Evolutionary conservation across 2,888 invertebrate genomes (phyloP).

Genomic region (Cartodere bifasciata): DNA sequence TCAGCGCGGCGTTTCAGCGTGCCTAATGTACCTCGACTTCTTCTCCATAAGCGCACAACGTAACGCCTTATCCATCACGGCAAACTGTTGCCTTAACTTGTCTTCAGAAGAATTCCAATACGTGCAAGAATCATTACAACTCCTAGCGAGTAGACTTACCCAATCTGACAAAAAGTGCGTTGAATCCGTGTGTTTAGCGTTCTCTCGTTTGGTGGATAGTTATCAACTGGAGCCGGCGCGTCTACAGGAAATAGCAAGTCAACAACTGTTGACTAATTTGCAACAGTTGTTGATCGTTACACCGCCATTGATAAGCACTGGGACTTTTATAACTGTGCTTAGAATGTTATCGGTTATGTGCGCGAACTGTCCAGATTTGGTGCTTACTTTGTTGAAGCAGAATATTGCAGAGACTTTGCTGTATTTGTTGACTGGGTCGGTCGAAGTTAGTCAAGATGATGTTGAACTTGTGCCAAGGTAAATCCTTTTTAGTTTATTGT

Average conservation of each 20-base stretch:
- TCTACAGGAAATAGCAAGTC: constrained; percentile 87
- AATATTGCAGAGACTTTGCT: constrained; percentile 93
- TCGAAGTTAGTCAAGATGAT: constrained; percentile 42
- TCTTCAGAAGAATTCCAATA: constrained; percentile 90
- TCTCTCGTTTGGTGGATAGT: constrained; percentile 92
- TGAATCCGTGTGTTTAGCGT: constrained; percentile 92
- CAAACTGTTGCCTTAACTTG: constrained; percentile 94
- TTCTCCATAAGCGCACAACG: constrained; percentile 98
- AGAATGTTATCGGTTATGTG: constrained; percentile 96
- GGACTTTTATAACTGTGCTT: constrained; percentile 92
- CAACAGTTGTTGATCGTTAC: constrained; percentile 89
- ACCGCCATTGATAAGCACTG: constrained; percentile 88
- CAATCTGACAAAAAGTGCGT: constrained; percentile 96
- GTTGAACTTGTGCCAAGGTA: constrained; percentile 74
- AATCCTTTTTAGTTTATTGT: constrained; percentile 4
- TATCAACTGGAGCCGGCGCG: constrained; percentile 85
- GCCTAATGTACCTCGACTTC: constrained; percentile 94
- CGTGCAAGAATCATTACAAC: constrained; percentile 74
- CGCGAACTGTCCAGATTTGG: constrained; percentile 86
- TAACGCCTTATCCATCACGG: constrained; percentile 89
- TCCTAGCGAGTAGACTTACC: constrained; percentile 67
- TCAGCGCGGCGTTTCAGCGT: constrained; percentile 89
- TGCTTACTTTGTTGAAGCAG: constrained; percentile 80
- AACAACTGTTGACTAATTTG: constrained; percentile 80
- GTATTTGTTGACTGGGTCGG: constrained; percentile 86